These are phyloP conservation scores for Nymphalis polychloros DNA, from an alignment of 2,888 invertebrate species.

Conservation along the genomic window DNA sequence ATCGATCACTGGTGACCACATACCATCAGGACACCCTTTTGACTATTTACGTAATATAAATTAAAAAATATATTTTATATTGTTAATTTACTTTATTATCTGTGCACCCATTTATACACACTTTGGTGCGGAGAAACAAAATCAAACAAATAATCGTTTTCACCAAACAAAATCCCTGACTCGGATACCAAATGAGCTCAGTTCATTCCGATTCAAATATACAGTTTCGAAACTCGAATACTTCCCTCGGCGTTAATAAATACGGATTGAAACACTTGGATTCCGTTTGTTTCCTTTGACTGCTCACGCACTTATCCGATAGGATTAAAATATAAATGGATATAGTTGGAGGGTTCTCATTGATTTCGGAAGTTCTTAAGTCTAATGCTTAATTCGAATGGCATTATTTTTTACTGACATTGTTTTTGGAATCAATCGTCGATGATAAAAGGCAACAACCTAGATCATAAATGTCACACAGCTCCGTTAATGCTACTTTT, in stretches of 20 bases:
- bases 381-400: background rate
- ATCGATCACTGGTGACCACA: no score
- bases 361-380: background rate
- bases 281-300: slow-evolving; percentile 27
- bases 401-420: no score
- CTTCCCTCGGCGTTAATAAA: slow-evolving; percentile 44
- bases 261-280: slow-evolving; percentile 40
- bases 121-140: slow-evolving; percentile 19
- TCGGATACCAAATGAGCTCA: slow-evolving; percentile 34
- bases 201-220: slow-evolving; percentile 38
- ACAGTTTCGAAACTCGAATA: slow-evolving; percentile 36
- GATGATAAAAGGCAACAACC: no score
- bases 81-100: background rate
- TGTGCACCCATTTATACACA: background rate
- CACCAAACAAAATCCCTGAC: slow-evolving; percentile 34
- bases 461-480: no score
- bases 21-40: no score
- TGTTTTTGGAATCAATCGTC: no score
- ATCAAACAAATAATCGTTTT: slow-evolving; percentile 34
- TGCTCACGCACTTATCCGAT: slow-evolving; percentile 28
- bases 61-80: no score
- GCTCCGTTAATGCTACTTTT: no score
- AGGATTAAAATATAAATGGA: slow-evolving; percentile 16
- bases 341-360: slow-evolving; percentile 6
- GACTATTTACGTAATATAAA: no score